Evolutionary conservation across 2,797 vertebrate genomes (phyloP).

Genomic region (Heterohyrax brucei): DNA sequence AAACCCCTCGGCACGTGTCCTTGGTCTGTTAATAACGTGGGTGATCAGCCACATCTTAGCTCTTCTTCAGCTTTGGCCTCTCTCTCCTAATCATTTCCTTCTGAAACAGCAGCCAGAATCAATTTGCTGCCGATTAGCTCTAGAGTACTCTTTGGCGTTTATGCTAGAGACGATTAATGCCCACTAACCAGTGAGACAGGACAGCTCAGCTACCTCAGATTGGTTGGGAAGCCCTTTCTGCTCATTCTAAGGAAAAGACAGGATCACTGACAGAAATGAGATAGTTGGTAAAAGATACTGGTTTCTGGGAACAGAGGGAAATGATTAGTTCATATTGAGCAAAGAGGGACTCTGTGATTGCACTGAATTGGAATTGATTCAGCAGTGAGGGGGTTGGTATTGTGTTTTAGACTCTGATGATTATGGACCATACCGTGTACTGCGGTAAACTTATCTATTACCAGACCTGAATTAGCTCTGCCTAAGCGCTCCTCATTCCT

Average conservation of each 20-base stretch:
- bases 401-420: not conserved
- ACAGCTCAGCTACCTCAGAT: not conserved
- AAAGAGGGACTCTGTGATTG: not conserved
- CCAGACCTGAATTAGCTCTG: not conserved
- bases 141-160: not conserved
- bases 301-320: not conserved
- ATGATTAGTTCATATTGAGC: not conserved
- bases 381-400: too few species aligned
- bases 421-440: not conserved
- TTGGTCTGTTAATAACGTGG: not conserved
- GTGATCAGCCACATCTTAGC: not conserved
- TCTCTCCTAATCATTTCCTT: not conserved
- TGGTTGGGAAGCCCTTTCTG: not conserved
- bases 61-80: conserved; percentile 21
- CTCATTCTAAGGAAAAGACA: not conserved
- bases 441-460: not conserved
- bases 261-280: not conserved
- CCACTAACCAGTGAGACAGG: not conserved
- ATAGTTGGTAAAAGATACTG: not conserved
- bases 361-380: too few species aligned
- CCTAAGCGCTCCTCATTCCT: accelerated
- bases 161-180: not conserved
- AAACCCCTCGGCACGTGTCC: not conserved
- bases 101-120: not conserved
- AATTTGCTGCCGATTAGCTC: not conserved